phyloP scores from a whole-genome alignment of 2,888 invertebrate genomes.

The Hipparchia semele region DNA sequence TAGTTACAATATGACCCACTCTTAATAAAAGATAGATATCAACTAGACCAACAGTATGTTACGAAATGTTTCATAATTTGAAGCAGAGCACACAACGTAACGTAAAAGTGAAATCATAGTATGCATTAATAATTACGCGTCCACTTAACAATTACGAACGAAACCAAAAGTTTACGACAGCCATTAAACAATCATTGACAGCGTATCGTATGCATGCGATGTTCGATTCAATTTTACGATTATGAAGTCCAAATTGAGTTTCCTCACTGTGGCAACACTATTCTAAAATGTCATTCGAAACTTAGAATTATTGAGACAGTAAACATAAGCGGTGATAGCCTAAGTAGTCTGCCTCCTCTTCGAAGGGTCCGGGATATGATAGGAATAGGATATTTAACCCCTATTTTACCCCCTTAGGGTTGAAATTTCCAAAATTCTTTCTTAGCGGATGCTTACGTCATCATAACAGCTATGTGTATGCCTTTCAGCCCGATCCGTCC shows the following conservation, averaged over 20 bases:
- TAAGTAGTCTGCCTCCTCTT: too few relatives aligned
- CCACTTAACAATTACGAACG: constrained; percentile 28
- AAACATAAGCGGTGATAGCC: too few relatives aligned
- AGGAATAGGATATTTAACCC: too few relatives aligned
- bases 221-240: constrained; percentile 8
- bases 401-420: too few relatives aligned
- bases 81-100: background rate
- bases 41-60: background rate
- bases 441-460: too few relatives aligned
- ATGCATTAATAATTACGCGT: constrained; percentile 9
- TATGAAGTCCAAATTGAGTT: constrained; percentile 3
- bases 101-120: constrained; percentile 25
- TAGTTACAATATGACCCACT: background rate
- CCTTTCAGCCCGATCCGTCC: too few relatives aligned
- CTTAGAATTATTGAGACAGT: background rate
- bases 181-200: constrained; percentile 21
- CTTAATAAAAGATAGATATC: background rate
- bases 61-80: constrained; percentile 3
- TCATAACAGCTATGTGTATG: too few relatives aligned
- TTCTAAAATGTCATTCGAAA: background rate
- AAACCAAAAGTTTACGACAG: constrained; percentile 33
- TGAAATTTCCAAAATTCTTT: too few relatives aligned
- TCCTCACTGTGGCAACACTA: constrained; percentile 9
- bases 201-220: constrained; percentile 12
- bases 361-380: background rate